Evolutionary conservation across 2,888 invertebrate genomes (phyloP), one percentile per base, ranked within the genome.

Genomic region (Drosophila picticornis): DNA sequence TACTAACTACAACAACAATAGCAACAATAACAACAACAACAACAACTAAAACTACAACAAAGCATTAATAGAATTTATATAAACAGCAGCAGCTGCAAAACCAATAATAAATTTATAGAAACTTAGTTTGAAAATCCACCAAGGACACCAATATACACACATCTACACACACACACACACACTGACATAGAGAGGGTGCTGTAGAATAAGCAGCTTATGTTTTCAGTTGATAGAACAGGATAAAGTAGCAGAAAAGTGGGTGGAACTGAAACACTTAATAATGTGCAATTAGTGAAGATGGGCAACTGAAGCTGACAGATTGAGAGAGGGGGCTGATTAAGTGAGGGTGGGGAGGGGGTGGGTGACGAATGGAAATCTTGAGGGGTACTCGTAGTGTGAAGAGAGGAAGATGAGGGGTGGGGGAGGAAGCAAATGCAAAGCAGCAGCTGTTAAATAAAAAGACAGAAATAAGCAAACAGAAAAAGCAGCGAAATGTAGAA

Each of bases 191-290:
- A 63, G 55, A 62, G 55, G 62, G 40, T 77, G 68, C 73, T 80
- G 80, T 70, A 76, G 70, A 38, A 82, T 87, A 87, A 90, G 85
- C 90, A 74, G 90, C 90, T 88, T 85, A 90, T 76, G 78, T 72
- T 85, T 75, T 70, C 64, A 69, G 73, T 67, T 77, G 63, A 59
- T 63, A 50, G 43, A 58, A 69, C 72, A 40, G 36, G 48, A 67
- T 38, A 58, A 61, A 61, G 64, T 25, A 19, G 59, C 13, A 19
- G 40, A 25, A 2, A 2, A 2, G 19, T 19, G 34, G 31, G 25
- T 22, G 29, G 46, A 38, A 63, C 63, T 50, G 65, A 66, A 81
- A 84, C 68, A 84, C 87, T 89, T 79, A 74, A 73, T 85, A 88
- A 80, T 80, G 83, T 90, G 90, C 85, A 84, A 84, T 84, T 90